Base-by-base conservation (phyloP, 2,888 invertebrate species). In the Chrysina gloriosa region DNA sequence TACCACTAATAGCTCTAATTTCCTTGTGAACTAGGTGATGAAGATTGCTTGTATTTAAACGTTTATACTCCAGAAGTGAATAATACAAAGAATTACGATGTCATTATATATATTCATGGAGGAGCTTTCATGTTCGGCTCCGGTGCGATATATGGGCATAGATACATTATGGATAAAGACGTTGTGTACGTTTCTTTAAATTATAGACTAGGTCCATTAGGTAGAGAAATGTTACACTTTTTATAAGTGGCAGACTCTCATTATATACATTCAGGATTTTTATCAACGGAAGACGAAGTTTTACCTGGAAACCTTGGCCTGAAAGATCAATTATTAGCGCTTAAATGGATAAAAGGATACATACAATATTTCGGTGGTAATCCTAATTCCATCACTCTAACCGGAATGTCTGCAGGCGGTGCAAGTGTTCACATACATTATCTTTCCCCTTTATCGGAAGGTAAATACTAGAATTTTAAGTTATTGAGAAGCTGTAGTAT, bases 351-450 rank as follows among this genome's bases (percentile, higher is more conserved):
- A 0, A 87, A 88, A 67, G 81, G 87, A 47, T 90, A 93, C 78
- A 90, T 93, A 68, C 82, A 86, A 72, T 84, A 84, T 77, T 93
- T 93, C 74, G 91, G 90, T 1, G 93, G 93, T 0, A 88, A 92
- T 82, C 88, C 91, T 0, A 85, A 89, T 45, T 88, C 89, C 66
- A 85, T 93, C 27, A 90, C 91, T 0, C 79, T 93, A 2, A 80
- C 87, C 0, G 93, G 93, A 1, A 86, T 88, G 76, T 92, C 92
- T 2, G 90, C 93, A 0, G 93, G 93, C 0, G 92, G 89, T 27
- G 91, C 89, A 2, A 90, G 92, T 73, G 90, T 90, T 7, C 91
- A 93, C 78, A 88, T 91, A 70, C 93, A 92, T 71, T 88, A 89
- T 72, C 74, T 93, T 9, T 89, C 90, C 0, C 88, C 89, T 0